Evolutionary conservation across 2,797 vertebrate genomes (phyloP), one percentile per base, ranked within the genome.

Genomic region (Smutsia gigantea): DNA sequence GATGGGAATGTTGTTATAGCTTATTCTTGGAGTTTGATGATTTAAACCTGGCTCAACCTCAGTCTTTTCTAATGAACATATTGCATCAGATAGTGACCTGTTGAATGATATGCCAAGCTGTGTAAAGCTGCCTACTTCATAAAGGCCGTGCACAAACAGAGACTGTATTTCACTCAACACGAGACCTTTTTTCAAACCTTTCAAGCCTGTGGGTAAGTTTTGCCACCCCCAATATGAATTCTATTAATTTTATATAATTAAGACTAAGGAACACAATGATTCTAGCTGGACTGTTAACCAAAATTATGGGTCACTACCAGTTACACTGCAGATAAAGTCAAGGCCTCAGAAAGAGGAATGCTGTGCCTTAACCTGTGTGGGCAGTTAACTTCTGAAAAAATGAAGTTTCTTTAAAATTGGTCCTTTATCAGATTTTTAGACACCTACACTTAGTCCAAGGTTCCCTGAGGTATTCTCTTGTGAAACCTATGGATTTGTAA

Each of bases 21-120:
- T 79, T 86, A 19, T 89, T 90, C 72, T 64, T 61, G 18, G 27
- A 94, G 57, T 82, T 82, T 82, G 39, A 66, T 86, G 9, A 84
- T 39, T 87, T 92, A 90, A 90, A 84, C n/a, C 57, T 69, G 37
- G 86, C 27, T 63, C 31, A 78, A 51, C 34, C 68, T 75, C 29
- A 75, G 1, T 87, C 6, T 94, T 93, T 81, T 85, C 34, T 68
- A 31, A 87, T 74, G 72, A 83, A 71, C 51, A 29, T 68, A 31
- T 59, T 66, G 19, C 31, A 42, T 87, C 51, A 51, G 34, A 90
- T 94, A 92, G 78, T 94, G n/a, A 59, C 51, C 75, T 94, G 39
- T 34, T 68, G 14, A 51, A 82, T 94, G 42, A 87, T 83, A 71
- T 34, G 37, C n/a, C 87, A 66, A 93, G n/a, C n/a, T 90, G 78